Percentiles rank a stretch among this genome's conserved stretches.
These are phyloP conservation scores for Meloidogyne floridensis DNA, from an alignment of 1,140 invertebrate species.

Conservation along the genomic window DNA sequence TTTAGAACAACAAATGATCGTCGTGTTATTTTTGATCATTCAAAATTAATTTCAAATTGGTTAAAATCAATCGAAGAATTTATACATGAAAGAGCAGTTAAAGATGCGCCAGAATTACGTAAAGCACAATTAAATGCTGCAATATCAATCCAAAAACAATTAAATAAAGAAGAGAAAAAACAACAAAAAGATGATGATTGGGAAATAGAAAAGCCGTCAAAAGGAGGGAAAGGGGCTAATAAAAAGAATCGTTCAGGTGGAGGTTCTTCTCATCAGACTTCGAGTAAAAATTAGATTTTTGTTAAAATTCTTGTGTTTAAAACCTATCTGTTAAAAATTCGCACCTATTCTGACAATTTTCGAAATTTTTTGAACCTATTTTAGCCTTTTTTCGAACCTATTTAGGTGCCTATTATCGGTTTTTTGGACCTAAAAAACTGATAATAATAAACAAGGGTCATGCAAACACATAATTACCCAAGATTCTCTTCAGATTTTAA, in stretches of 20 bases:
- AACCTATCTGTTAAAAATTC: no score
- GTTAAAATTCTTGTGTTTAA: no score
- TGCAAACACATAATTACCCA: no score
- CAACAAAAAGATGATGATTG: conserved; percentile 45
- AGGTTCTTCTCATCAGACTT: conserved; percentile 25
- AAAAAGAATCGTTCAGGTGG: conserved; percentile 31
- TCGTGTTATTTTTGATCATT: conserved; percentile 25
- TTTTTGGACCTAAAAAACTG: no score
- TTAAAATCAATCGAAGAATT: conserved; percentile 23
- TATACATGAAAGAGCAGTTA: conserved; percentile 11
- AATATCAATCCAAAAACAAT: conserved; percentile 16
- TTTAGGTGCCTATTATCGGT: no score
- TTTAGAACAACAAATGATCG: conserved; percentile 22
- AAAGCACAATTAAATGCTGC: conserved; percentile 18
- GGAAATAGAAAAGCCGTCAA: conserved; percentile 24
- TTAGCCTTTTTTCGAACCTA: no score
- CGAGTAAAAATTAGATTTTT: background rate
- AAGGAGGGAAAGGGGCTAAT: conserved; percentile 41
- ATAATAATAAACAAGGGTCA: no score
- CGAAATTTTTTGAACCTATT: no score
- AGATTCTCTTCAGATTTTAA: background rate
- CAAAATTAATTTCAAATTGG: conserved; percentile 24
- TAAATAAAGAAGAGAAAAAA: conserved; percentile 16
- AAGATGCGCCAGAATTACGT: conserved; percentile 26
- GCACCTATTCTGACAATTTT: no score